Base-by-base conservation (phyloP, 1,140 invertebrate genomes). In the Arion vulgaris region DNA sequence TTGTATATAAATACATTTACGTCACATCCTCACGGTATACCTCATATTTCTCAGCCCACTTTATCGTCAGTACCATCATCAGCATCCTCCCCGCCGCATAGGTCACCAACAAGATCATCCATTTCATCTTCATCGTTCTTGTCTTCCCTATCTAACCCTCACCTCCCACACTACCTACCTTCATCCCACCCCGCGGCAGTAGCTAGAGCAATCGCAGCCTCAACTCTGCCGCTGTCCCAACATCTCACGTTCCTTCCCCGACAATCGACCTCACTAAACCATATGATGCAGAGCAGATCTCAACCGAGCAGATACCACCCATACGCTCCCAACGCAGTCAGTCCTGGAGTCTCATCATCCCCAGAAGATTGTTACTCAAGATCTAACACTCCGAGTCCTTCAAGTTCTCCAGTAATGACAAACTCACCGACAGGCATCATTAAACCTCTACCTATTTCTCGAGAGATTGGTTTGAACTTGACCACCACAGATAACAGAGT, bases 271-370 rank as follows among this genome's bases (percentile, higher is more conserved):
- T 51, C 71, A 19, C 41, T 80, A 45, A 38, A 9, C 41, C 73
- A 57, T 0, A n/a, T 77, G 53, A 72, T 78, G n/a, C 82, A 45
- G 15, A 17, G 34, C 36, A 74, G 62, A 15, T 69, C 75, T 32
- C 75, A 75, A 34, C 74, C 66, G 1, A 51, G 57, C 39, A 45
- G 83, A 26, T 84, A 53, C 75, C 83, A 84, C 80, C 83, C 83
- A 19, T 84, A 84, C 69, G 83, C 80, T 17, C 68, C 80, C n/a
- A 69, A 80, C n/a, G 80, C 83, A 0, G 75, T 84, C 49, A 84
- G 80, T 23, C 83, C 83, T 0, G 71, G 51, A 0, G 62, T 57
- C 19, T 49, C 80, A 11, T 41, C 75, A 23, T 62, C 83, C 0
- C 75, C 83, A 0, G 75, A 80, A 4, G 57, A 51, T 0, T 36